These are phyloP conservation scores for Oxygymnocypris stewartii DNA, from an alignment of 2,113 vertebrate genomes.

Conservation along the genomic window DNA sequence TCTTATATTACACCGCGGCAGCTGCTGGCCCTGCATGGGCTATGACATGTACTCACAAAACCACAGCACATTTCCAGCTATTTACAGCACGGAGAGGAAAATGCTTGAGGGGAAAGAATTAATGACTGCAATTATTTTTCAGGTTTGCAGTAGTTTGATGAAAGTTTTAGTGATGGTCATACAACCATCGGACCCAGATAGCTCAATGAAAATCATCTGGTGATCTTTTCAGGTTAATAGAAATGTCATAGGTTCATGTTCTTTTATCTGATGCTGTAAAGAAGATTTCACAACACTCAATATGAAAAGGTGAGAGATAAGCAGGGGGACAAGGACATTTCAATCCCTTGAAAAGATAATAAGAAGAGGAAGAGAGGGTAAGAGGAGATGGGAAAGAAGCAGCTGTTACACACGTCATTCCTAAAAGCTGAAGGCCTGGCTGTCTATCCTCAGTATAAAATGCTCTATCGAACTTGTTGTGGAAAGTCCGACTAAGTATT, in stretches of 20 bases:
- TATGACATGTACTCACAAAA: not conserved
- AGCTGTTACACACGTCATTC: slow-evolving; percentile 14
- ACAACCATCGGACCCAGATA: not conserved
- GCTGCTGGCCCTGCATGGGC: slow-evolving; percentile 49
- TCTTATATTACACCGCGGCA: slow-evolving; percentile 56
- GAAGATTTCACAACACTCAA: not conserved
- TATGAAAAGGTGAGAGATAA: slow-evolving; percentile 8
- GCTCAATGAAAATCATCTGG: not conserved
- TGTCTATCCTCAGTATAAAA: not conserved
- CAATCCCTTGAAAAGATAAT: not conserved
- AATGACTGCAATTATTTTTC: not conserved
- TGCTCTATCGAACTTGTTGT: not conserved
- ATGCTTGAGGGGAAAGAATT: not conserved
- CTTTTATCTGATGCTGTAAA: not conserved
- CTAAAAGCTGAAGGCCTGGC: slow-evolving; percentile 48
- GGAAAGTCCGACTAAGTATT: not conserved
- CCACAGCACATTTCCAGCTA: slow-evolving; percentile 5
- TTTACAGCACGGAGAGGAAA: not conserved
- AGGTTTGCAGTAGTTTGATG: not conserved
- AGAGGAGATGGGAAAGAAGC: slow-evolving; percentile 20
- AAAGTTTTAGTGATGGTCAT: not conserved
- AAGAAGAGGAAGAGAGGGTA: slow-evolving; percentile 3
- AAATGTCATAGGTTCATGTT: not conserved
- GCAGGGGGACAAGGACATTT: not conserved
- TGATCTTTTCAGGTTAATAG: not conserved